These are phyloP conservation scores for Arvicola amphibius DNA, from an alignment of 2,797 vertebrate species.

Conservation along the genomic window DNA sequence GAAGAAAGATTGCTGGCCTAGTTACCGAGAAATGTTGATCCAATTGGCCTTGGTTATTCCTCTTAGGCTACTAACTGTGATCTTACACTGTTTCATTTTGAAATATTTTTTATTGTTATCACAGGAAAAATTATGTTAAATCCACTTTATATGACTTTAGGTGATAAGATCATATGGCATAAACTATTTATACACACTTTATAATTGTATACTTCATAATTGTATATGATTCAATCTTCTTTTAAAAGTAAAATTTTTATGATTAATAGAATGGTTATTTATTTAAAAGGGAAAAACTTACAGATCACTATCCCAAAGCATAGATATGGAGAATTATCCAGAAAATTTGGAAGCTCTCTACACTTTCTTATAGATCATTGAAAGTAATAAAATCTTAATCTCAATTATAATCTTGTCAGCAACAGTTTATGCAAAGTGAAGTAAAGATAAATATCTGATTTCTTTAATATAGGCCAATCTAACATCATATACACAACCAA, in stretches of 20 bases:
- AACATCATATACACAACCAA: not conserved
- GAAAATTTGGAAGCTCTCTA: not conserved
- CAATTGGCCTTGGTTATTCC: not conserved
- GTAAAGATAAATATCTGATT: not conserved
- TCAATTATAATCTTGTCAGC: conserved; percentile 7
- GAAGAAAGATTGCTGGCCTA: not conserved
- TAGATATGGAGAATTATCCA: not conserved
- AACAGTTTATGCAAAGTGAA: not conserved
- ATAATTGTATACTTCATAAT: not conserved
- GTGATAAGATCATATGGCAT: not conserved
- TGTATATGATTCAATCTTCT: not conserved
- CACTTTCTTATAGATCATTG: not conserved
- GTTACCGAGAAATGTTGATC: not conserved
- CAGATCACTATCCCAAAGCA: no score
- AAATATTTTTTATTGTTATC: not conserved
- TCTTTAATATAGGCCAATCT: not conserved
- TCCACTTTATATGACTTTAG: not conserved
- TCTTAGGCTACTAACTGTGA: not conserved
- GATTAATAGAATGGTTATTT: no score
- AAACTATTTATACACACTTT: not conserved
- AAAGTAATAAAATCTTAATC: not conserved
- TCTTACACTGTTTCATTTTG: not conserved
- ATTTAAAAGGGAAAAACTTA: no score
- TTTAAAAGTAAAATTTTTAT: not conserved
- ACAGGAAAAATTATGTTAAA: not conserved